Percentiles rank a stretch among this genome's conserved stretches.
These are phyloP conservation scores for Dipus sagitta DNA, from an alignment of 2,797 vertebrate species.

Conservation along the genomic window DNA sequence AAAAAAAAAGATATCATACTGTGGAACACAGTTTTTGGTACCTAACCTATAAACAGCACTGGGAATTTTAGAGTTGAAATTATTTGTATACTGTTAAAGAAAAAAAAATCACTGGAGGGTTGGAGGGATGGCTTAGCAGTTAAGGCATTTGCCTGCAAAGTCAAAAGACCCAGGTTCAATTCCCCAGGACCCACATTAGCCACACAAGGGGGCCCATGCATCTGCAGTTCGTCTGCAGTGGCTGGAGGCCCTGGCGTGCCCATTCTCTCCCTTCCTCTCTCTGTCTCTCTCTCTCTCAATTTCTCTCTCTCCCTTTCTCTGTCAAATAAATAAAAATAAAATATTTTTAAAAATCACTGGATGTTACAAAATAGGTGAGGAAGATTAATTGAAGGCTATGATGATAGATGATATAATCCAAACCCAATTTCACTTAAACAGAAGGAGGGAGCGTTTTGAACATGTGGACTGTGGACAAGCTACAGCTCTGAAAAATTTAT, in stretches of 20 bases:
- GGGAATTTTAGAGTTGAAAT: slow-evolving; percentile 20
- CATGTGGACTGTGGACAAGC: not conserved
- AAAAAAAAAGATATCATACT: slow-evolving; percentile 31
- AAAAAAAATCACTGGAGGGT: not conserved
- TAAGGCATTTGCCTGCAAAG: too few relatives aligned
- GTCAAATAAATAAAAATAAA: too few relatives aligned
- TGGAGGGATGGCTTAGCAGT: too few relatives aligned
- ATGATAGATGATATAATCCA: not conserved
- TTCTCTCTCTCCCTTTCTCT: too few relatives aligned
- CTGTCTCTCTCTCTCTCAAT: too few relatives aligned
- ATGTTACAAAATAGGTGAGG: not conserved
- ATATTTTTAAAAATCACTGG: not conserved
- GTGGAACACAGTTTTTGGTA: not conserved
- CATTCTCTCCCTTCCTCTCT: too few relatives aligned
- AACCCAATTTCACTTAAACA: not conserved
- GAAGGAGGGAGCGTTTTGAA: not conserved
- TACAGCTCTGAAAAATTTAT: not conserved
- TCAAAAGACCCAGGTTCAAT: too few relatives aligned
- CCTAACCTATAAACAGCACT: not conserved
- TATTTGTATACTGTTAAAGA: slow-evolving; percentile 1
- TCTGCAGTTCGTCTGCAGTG: too few relatives aligned
- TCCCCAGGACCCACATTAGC: too few relatives aligned
- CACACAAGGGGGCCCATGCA: too few relatives aligned
- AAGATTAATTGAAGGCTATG: not conserved
- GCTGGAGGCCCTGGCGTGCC: too few relatives aligned